Conservation (phyloP, 2,888 invertebrate genomes). For the Patella pellucida region DNA sequence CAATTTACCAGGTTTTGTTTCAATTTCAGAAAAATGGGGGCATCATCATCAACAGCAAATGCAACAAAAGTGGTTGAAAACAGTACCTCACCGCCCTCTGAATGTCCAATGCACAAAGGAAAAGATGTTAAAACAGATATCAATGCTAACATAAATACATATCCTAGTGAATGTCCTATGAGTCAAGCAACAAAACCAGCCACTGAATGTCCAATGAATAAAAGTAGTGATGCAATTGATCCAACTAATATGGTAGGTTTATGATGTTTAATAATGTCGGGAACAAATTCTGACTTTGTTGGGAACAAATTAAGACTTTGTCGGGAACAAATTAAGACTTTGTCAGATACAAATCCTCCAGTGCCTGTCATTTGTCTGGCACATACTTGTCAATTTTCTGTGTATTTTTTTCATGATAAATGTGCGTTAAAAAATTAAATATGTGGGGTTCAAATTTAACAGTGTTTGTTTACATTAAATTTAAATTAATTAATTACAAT, state of each 20-base stretch:
- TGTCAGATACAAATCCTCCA: too few relatives aligned
- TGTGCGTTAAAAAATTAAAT: too few relatives aligned
- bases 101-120: conserved; percentile 40
- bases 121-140: conserved; percentile 18
- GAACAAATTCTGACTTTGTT: too few relatives aligned
- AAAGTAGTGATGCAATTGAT: conserved; percentile 25
- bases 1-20: too few relatives aligned
- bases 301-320: too few relatives aligned
- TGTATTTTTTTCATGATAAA: too few relatives aligned
- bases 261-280: neutral
- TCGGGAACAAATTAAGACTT: too few relatives aligned
- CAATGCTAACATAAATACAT: conserved; percentile 30
- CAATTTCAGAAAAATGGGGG: neutral
- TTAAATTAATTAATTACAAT: too few relatives aligned
- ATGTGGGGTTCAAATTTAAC: too few relatives aligned
- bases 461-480: too few relatives aligned
- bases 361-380: too few relatives aligned
- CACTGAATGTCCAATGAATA: neutral
- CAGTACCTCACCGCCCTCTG: conserved; percentile 8
- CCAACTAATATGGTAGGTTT: conserved; percentile 35
- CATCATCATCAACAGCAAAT: conserved; percentile 38
- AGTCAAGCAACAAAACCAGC: conserved; percentile 73
- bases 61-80: conserved; percentile 32
- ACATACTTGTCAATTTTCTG: too few relatives aligned
- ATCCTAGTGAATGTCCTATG: conserved; percentile 80